These are phyloP conservation scores for Crenichthys baileyi DNA, from an alignment of 2,797 vertebrate species.

Conservation along the genomic window DNA sequence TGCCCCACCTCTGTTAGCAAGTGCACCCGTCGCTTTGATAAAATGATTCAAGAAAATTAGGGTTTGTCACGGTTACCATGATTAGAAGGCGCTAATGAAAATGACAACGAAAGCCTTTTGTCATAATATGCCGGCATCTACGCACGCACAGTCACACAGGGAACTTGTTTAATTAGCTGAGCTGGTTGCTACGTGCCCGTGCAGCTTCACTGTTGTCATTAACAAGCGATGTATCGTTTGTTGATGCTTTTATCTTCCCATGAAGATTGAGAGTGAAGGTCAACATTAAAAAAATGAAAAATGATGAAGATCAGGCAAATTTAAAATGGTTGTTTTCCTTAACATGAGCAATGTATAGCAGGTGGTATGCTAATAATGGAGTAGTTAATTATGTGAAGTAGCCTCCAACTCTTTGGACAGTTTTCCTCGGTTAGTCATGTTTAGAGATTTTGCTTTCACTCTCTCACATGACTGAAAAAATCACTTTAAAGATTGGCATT, in stretches of 20 bases:
- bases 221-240: conserved; percentile 52
- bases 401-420: not conserved
- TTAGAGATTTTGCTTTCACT: not conserved
- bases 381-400: not conserved
- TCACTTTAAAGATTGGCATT: not conserved
- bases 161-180: conserved; percentile 70
- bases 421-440: not conserved
- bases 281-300: conserved; percentile 8
- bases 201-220: conserved; percentile 58
- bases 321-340: not conserved
- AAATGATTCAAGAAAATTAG: conserved; percentile 82
- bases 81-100: conserved; percentile 81
- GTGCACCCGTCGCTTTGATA: conserved; percentile 74
- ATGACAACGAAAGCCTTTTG: conserved; percentile 67
- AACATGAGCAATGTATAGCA: not conserved
- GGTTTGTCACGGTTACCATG: conserved; percentile 79
- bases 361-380: not conserved
- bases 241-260: conserved; percentile 56
- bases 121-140: conserved; percentile 42
- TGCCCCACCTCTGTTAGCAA: conserved; percentile 79
- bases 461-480: not conserved
- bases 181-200: conserved; percentile 45
- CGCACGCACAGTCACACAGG: conserved; percentile 16
- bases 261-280: conserved; percentile 21
- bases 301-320: conserved; percentile 12